Evolutionary conservation across 2,113 vertebrate species (phyloP).

Genomic region (Protomyctophum bolini): DNA sequence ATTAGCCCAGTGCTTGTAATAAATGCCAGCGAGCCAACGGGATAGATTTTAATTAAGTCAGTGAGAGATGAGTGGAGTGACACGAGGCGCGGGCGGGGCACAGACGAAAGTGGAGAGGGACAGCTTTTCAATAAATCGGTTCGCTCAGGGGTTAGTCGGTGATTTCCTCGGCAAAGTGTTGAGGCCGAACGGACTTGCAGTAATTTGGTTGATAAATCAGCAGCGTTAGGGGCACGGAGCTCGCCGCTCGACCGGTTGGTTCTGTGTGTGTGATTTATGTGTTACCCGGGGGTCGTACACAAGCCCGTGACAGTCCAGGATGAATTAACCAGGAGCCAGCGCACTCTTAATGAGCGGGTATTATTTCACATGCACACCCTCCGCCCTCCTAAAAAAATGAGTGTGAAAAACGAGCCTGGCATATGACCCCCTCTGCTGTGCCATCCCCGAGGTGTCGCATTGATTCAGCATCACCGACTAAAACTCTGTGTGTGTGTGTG

Average conservation of each 20-base stretch:
- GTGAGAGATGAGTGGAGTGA: slow-evolving; percentile 78
- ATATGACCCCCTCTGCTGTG: slow-evolving; percentile 50
- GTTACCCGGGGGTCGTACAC: slow-evolving; percentile 94
- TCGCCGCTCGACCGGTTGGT: slow-evolving; percentile 72
- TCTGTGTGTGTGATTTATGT: slow-evolving; percentile 94
- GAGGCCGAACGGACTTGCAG: slow-evolving; percentile 79
- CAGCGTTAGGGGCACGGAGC: slow-evolving; percentile 78
- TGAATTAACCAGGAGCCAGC: slow-evolving; percentile 93
- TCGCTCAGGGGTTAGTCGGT: slow-evolving; percentile 81
- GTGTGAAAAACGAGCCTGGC: slow-evolving; percentile 89
- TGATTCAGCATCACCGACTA: slow-evolving; percentile 91
- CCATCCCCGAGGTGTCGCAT: slow-evolving; percentile 94
- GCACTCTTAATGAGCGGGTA: slow-evolving; percentile 95
- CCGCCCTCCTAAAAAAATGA: slow-evolving; percentile 76
- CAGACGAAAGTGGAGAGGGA: slow-evolving; percentile 53
- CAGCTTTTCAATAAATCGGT: slow-evolving; percentile 82
- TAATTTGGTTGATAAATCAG: slow-evolving; percentile 97
- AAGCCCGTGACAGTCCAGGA: slow-evolving; percentile 91
- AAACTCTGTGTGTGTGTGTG: slow-evolving; percentile 58
- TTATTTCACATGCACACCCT: slow-evolving; percentile 88
- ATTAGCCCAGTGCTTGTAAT: slow-evolving; percentile 75
- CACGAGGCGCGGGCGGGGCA: slow-evolving; percentile 51
- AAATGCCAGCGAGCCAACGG: slow-evolving; percentile 75
- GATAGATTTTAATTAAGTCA: slow-evolving; percentile 80
- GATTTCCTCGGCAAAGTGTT: slow-evolving; percentile 80